Evolutionary conservation across 2,113 vertebrate species (phyloP).

Genomic region (Lipophrys pholis): DNA sequence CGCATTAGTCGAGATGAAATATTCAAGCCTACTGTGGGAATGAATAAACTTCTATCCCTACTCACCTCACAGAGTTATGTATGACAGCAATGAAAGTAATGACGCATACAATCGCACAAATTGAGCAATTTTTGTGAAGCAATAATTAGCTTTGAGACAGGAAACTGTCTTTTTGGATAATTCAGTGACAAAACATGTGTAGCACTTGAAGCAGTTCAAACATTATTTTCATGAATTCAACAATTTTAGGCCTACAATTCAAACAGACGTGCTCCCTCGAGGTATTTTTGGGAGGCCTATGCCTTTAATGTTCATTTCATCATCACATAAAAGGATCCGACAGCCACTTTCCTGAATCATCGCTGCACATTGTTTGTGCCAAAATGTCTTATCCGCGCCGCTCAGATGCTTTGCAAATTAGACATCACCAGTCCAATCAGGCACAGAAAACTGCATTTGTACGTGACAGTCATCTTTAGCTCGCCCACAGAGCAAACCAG

Average conservation of each 20-base stretch:
- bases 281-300: too few species aligned
- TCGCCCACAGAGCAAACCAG: constrained; percentile 4
- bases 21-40: constrained; percentile 4
- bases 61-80: background rate
- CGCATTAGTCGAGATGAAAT: constrained; percentile 30
- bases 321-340: too few species aligned
- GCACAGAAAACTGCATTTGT: constrained; percentile 1
- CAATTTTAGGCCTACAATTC: too few species aligned
- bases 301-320: too few species aligned
- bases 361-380: constrained; percentile 29
- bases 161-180: too few species aligned
- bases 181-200: too few species aligned
- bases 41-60: background rate
- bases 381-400: background rate
- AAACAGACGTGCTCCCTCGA: too few species aligned
- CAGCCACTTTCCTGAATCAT: background rate
- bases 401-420: background rate
- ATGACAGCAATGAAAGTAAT: background rate
- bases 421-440: constrained; percentile 8
- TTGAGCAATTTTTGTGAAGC: too few species aligned
- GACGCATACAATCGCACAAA: too few species aligned
- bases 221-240: too few species aligned
- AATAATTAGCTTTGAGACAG: too few species aligned
- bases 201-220: too few species aligned
- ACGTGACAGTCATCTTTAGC: constrained; percentile 1